Conservation (phyloP, 2,888 invertebrate species). For the Ennomos quercinarius region DNA sequence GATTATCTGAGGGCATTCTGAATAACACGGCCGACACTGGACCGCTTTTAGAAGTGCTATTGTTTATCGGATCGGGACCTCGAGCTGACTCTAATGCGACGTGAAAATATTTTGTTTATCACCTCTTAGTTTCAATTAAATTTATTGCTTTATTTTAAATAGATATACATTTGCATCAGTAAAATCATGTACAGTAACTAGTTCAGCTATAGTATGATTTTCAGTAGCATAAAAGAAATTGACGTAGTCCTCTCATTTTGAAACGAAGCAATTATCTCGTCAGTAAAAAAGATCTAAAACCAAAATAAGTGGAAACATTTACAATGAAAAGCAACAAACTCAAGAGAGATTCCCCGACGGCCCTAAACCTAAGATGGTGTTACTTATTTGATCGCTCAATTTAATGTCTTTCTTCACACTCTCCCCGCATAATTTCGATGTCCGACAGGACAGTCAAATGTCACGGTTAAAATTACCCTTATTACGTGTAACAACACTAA, state of each 20-base stretch:
- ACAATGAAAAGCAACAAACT: neutral
- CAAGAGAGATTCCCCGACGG: conserved; percentile 1
- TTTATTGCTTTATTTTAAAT: conserved; percentile 8
- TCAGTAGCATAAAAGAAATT: too few relatives aligned
- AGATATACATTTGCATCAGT: conserved; percentile 15
- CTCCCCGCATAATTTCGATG: conserved; percentile 5
- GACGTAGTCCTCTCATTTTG: too few relatives aligned
- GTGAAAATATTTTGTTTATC: conserved; percentile 35
- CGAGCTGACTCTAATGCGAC: conserved; percentile 35
- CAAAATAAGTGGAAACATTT: too few relatives aligned
- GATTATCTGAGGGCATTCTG: conserved; percentile 49
- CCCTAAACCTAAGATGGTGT: neutral
- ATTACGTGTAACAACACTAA: conserved; percentile 51
- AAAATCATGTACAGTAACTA: neutral
- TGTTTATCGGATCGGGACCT: conserved; percentile 42
- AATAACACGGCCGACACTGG: conserved; percentile 44
- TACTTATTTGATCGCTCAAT: conserved; percentile 15
- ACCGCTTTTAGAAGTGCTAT: conserved; percentile 36
- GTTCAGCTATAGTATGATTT: too few relatives aligned
- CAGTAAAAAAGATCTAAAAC: too few relatives aligned
- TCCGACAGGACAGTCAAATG: conserved; percentile 21
- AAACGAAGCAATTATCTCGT: too few relatives aligned
- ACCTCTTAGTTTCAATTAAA: conserved; percentile 22
- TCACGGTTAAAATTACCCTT: conserved; percentile 35
- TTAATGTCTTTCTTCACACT: conserved; percentile 13